phyloP scores from a whole-genome alignment of 2,113 vertebrate genomes.

The Triplophysa dalaica region DNA sequence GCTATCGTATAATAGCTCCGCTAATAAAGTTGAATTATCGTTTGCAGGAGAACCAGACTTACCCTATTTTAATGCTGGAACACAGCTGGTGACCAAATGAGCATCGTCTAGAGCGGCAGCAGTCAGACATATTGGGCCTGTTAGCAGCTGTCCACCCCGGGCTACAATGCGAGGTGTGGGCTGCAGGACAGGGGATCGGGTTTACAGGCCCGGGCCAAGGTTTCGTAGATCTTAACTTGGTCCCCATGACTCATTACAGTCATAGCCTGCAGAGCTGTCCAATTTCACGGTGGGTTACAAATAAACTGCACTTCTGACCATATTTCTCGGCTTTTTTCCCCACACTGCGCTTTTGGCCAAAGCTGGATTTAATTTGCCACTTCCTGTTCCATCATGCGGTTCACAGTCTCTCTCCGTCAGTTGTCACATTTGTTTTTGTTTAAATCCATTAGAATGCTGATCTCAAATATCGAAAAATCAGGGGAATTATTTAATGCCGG shows the following conservation, averaged over 20 bases:
- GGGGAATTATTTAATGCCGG: slow-evolving; percentile 45
- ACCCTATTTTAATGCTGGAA: slow-evolving; percentile 52
- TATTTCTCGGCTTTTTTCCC: slow-evolving; percentile 58
- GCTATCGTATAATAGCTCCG: neutral
- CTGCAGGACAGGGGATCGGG: slow-evolving; percentile 31
- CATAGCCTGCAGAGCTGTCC: slow-evolving; percentile 65
- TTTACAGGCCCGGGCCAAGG: slow-evolving; percentile 57
- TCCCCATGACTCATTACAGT: slow-evolving; percentile 59
- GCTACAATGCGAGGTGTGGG: slow-evolving; percentile 55
- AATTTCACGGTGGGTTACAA: slow-evolving; percentile 79
- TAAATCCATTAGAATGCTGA: slow-evolving; percentile 61
- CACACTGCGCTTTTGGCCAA: slow-evolving; percentile 52
- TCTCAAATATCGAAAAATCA: slow-evolving; percentile 46
- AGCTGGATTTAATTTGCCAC: slow-evolving; percentile 73
- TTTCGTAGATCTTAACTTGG: slow-evolving; percentile 37
- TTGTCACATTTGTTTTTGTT: slow-evolving; percentile 66
- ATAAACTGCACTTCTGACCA: slow-evolving; percentile 69
- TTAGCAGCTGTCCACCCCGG: slow-evolving; percentile 53
- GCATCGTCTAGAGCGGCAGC: slow-evolving; percentile 35
- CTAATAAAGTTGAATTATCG: slow-evolving; percentile 25
- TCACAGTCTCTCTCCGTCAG: slow-evolving; percentile 44
- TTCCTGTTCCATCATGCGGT: slow-evolving; percentile 63
- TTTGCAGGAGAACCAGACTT: slow-evolving; percentile 27
- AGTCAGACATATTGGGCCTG: slow-evolving; percentile 40
- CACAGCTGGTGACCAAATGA: slow-evolving; percentile 71